Evolutionary conservation across 2,797 vertebrate species (phyloP), one percentile per base, ranked within the genome.

Genomic region (Amblyraja radiata): DNA sequence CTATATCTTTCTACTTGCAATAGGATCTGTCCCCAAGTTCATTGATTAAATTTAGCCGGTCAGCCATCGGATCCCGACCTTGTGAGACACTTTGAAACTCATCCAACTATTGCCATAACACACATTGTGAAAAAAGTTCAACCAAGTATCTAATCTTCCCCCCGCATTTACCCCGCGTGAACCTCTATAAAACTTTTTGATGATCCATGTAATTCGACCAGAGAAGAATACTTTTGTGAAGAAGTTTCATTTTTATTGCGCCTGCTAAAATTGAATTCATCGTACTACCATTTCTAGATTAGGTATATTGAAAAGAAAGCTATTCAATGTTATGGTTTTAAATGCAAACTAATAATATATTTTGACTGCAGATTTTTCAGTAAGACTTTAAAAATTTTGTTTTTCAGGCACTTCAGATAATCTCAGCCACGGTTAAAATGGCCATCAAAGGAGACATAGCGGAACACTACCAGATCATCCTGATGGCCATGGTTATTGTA

Each of bases 401-500:
- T 93, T 93, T 94, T 61, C 94, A 99, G 98, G 97, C 95, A 0
- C 94, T 95, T 90, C 96, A 97, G 2, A 96, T 97, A 9, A 95
- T 96, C 28, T 94, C 96, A n/a, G 95, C 95, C 86, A 96, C 97
- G 58, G 95, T 96, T 90, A 93, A 96, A 77, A 96, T 99, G 93
- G 97, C 96, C 28, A 91, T 99, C 81, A 97, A 94, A 95, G 96
- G 97, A 1, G 96, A 97, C 0, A 58, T 97, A 79, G 97, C 95
- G 0, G 96, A 96, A 21, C 94, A 95, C 71, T 98, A 98, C 96
- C 96, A 79, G 6, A 94, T 99, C 94, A 96, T 97, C 93, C 94
- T 99, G 77, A 95, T 97, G 94, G 97, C 97, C 58, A 95, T 94
- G 77, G 96, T 97, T 54, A 93, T 96, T 92, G 93, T 94, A 94